Percentiles rank a stretch among this genome's conserved stretches.
These are phyloP conservation scores for Gallinago media DNA, from an alignment of 2,113 vertebrate species.

Conservation along the genomic window DNA sequence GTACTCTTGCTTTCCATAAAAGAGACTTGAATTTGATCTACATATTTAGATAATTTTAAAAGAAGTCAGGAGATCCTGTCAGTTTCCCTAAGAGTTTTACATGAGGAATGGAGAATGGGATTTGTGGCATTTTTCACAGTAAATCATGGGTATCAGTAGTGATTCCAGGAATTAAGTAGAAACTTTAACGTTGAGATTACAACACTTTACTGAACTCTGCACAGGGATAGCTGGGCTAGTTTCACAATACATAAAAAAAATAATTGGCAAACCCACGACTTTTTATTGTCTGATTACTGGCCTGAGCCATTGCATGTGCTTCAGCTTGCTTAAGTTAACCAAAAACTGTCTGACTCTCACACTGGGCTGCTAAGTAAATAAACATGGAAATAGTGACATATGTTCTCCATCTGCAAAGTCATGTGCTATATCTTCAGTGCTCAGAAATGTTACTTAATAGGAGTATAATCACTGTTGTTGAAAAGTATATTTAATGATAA, in stretches of 20 bases:
- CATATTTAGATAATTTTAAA: not conserved
- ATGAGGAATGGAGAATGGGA: not conserved
- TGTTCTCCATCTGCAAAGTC: constrained; percentile 65
- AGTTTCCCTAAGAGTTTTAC: not conserved
- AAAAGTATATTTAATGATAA: constrained; percentile 56
- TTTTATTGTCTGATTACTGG: constrained; percentile 38
- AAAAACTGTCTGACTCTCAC: constrained; percentile 32
- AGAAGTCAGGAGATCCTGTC: not conserved
- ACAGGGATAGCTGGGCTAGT: not conserved
- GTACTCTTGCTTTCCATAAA: not conserved
- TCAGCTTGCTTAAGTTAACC: constrained; percentile 24
- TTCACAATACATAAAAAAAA: constrained; percentile 56
- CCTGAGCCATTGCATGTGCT: constrained; percentile 30
- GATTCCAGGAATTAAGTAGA: constrained; percentile 32
- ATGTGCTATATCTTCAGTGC: not conserved
- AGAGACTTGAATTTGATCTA: not conserved
- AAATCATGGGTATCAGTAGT: not conserved
- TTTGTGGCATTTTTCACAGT: not conserved
- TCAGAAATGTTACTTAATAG: constrained; percentile 48
- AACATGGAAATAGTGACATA: constrained; percentile 63
- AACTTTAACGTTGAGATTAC: not conserved
- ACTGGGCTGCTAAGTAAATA: constrained; percentile 59
- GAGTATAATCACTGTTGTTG: constrained; percentile 46
- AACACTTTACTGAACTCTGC: constrained; percentile 19
- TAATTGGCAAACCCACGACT: constrained; percentile 2